Evolutionary conservation across 2,113 vertebrate species (phyloP).

Genomic region (Oryzias curvinotus): DNA sequence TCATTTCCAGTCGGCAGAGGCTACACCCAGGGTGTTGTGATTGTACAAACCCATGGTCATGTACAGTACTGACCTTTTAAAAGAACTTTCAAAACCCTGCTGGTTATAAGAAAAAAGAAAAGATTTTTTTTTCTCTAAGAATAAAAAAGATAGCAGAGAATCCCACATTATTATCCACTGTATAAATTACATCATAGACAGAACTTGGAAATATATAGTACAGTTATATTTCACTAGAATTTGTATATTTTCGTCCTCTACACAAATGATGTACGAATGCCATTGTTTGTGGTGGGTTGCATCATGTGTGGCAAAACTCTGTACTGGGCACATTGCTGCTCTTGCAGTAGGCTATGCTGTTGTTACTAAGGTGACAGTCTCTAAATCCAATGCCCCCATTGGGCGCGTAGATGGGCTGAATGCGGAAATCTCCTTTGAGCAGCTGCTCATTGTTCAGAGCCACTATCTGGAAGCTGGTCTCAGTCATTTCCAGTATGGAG

Average conservation of each 20-base stretch:
- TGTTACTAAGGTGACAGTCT: conserved; percentile 97
- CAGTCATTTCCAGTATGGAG: conserved; percentile 99
- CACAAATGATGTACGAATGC: conserved; percentile 65
- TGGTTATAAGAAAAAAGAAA: conserved; percentile 97
- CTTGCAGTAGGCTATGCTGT: conserved; percentile 93
- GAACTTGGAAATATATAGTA: conserved; percentile 82
- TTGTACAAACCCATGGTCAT: conserved; percentile 86
- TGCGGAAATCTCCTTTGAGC: conserved; percentile 98
- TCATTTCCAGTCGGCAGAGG: conserved; percentile 62
- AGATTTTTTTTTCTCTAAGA: conserved; percentile 82
- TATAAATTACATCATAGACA: conserved; percentile 92
- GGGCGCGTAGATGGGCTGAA: conserved; percentile 98
- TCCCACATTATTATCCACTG: conserved; percentile 97
- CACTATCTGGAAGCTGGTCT: conserved; percentile 99
- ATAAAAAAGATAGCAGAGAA: conserved; percentile 99
- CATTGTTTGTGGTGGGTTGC: conserved; percentile 44
- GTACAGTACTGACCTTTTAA: conserved; percentile 89
- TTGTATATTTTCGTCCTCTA: conserved; percentile 63
- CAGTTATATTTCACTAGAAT: conserved; percentile 76
- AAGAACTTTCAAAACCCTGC: conserved; percentile 91
- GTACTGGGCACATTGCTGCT: conserved; percentile 95
- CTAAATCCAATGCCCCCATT: conserved; percentile 96
- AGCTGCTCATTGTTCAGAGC: conserved; percentile 99
- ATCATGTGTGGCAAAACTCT: conserved; percentile 98
- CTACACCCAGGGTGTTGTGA: conserved; percentile 80